Conservation (phyloP, 2,797 vertebrate species). For the Sternarchorhynchus goeldii region DNA sequence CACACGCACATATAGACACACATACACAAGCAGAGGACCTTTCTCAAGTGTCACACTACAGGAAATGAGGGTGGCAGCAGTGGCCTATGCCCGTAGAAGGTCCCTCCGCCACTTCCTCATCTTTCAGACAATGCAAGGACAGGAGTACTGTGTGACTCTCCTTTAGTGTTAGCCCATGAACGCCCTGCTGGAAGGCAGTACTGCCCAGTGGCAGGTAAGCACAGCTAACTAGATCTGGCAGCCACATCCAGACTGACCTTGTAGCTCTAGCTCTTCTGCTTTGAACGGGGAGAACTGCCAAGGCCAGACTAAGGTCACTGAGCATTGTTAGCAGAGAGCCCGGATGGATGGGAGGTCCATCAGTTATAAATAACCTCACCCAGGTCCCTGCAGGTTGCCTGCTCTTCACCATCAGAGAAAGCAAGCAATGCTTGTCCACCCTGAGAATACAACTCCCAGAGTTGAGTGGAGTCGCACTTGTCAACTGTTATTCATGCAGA, state of each 20-base stretch:
- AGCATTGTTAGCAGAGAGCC: constrained; percentile 39
- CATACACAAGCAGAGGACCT: neutral
- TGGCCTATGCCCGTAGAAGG: constrained; percentile 23
- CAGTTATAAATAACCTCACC: constrained; percentile 37
- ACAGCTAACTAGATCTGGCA: constrained; percentile 55
- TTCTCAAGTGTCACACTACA: constrained; percentile 14
- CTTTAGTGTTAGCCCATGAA: constrained; percentile 19
- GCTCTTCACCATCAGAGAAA: constrained; percentile 29
- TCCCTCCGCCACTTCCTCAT: neutral
- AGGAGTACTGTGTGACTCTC: constrained; percentile 17
- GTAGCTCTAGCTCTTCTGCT: constrained; percentile 34
- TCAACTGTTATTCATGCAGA: constrained; percentile 31
- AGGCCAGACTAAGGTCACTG: constrained; percentile 41
- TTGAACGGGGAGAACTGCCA: constrained; percentile 13
- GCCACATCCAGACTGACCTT: constrained; percentile 36
- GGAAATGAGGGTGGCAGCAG: constrained; percentile 38
- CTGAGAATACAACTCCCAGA: constrained; percentile 16
- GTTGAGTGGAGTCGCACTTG: neutral
- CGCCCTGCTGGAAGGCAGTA: constrained; percentile 27
- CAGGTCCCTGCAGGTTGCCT: constrained; percentile 36
- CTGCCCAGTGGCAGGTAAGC: constrained; percentile 45
- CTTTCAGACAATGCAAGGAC: neutral
- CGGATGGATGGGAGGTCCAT: constrained; percentile 6
- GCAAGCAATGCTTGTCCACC: constrained; percentile 21
- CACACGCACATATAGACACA: neutral